Percentiles rank a stretch among this genome's conserved stretches.
Conservation (phyloP, 2,888 invertebrate species). For the Agriopis marginaria region DNA sequence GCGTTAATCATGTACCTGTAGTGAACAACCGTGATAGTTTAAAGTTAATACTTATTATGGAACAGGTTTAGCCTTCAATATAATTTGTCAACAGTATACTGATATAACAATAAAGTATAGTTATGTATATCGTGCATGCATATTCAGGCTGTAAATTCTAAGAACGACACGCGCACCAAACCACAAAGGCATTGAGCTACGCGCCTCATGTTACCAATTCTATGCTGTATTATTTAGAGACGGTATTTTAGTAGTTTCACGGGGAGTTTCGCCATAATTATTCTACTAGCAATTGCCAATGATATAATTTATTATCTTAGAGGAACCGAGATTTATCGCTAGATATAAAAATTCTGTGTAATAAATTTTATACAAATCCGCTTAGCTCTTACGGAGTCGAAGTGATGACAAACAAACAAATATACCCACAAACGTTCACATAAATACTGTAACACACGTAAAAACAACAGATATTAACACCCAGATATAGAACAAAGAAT, state of each 20-base stretch:
- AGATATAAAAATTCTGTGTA: too few relatives aligned
- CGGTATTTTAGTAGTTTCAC: not conserved
- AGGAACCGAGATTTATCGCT: too few relatives aligned
- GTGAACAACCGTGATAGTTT: too few relatives aligned
- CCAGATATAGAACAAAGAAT: too few relatives aligned
- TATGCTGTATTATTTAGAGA: not conserved
- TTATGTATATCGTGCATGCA: conserved; percentile 13
- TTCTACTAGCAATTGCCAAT: not conserved
- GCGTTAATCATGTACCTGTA: too few relatives aligned
- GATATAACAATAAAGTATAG: conserved; percentile 2
- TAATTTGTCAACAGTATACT: conserved; percentile 11
- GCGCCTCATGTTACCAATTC: conserved; percentile 8
- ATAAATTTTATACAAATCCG: too few relatives aligned
- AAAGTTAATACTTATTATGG: not conserved
- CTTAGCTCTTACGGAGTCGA: too few relatives aligned
- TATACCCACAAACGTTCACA: too few relatives aligned
- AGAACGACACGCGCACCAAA: conserved; percentile 11
- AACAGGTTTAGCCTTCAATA: conserved; percentile 2
- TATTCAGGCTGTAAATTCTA: conserved; percentile 9
- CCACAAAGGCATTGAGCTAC: conserved; percentile 8
- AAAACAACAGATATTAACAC: too few relatives aligned
- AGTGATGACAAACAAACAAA: too few relatives aligned
- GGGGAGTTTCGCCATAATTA: not conserved
- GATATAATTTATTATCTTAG: too few relatives aligned
- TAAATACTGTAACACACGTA: too few relatives aligned